Conservation (phyloP, 2,113 vertebrate genomes). For the Gymnobelideus leadbeateri region DNA sequence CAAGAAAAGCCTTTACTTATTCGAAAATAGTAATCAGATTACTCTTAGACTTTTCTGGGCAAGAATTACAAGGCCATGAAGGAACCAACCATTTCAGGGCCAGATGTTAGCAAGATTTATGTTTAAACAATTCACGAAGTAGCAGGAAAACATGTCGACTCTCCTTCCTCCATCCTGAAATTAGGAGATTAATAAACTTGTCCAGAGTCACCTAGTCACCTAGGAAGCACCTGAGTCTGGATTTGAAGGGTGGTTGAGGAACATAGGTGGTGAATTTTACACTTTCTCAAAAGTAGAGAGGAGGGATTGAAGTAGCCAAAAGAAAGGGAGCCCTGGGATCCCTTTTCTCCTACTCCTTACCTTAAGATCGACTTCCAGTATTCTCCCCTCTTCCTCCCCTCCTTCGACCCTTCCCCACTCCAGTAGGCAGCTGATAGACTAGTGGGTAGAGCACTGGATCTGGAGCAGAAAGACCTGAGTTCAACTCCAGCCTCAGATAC, state of each 20-base stretch:
- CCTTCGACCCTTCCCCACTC: not conserved
- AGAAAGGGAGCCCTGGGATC: not conserved
- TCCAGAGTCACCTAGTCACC: not conserved
- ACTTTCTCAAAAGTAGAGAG: not conserved
- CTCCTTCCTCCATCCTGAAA: not conserved
- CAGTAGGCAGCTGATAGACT: not conserved
- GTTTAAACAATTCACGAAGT: not conserved
- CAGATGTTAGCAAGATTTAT: not conserved
- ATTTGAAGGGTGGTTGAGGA: not conserved
- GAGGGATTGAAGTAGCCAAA: not conserved
- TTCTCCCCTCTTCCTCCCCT: not conserved
- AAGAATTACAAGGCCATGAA: not conserved
- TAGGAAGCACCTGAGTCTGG: not conserved
- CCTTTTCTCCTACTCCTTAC: not conserved
- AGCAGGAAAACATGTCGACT: not conserved
- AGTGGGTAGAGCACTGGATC: not conserved
- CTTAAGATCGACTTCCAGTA: not conserved
- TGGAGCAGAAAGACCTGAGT: not conserved
- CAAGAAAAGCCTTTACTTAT: not conserved
- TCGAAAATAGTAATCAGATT: not conserved
- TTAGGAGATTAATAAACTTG: not conserved
- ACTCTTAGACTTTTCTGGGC: not conserved
- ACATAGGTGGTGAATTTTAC: not conserved
- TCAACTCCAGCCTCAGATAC: not conserved
- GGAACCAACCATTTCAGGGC: not conserved